Percentiles rank a stretch among this genome's conserved stretches.
Evolutionary conservation across 64 coral and sea anemone genomes (phyloP).

Genomic region (Stylophora pistillata): DNA sequence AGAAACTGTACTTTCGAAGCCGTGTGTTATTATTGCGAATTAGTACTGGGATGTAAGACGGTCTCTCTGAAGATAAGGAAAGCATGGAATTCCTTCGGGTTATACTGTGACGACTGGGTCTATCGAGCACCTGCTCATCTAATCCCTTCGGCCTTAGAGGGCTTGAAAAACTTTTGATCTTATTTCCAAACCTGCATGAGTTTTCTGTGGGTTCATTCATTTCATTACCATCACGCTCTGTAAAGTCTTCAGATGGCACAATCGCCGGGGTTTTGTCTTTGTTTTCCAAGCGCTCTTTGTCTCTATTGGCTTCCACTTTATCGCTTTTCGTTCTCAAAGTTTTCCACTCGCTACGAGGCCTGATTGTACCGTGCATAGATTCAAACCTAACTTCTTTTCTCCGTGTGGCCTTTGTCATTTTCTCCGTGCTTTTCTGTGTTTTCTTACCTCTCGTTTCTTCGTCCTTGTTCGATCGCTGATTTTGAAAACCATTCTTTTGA

Average conservation of each 20-base stretch:
- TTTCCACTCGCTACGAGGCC: neutral
- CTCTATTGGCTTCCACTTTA: neutral
- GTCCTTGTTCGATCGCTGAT: neutral
- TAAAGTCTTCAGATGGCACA: neutral
- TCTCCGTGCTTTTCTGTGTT: neutral
- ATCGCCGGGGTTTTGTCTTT: neutral
- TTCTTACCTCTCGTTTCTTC: neutral
- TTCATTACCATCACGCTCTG: neutral
- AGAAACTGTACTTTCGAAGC: slow-evolving; percentile 58
- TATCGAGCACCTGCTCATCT: neutral
- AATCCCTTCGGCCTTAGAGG: neutral
- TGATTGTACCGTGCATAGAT: neutral
- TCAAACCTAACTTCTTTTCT: neutral
- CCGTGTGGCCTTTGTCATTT: neutral
- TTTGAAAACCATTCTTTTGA: neutral
- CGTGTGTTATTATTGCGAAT: slow-evolving; percentile 53
- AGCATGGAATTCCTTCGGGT: neutral
- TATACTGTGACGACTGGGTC: neutral
- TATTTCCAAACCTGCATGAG: neutral
- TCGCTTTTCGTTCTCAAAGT: neutral
- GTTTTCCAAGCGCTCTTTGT: neutral
- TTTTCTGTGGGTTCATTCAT: neutral
- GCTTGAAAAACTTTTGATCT: neutral
- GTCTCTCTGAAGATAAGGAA: slow-evolving; percentile 12
- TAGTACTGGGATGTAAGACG: slow-evolving; percentile 1